Percentiles rank a stretch among this genome's conserved stretches.
These are phyloP conservation scores for Urocynchramus pylzowi DNA, from an alignment of 2,113 vertebrate genomes.

Conservation along the genomic window DNA sequence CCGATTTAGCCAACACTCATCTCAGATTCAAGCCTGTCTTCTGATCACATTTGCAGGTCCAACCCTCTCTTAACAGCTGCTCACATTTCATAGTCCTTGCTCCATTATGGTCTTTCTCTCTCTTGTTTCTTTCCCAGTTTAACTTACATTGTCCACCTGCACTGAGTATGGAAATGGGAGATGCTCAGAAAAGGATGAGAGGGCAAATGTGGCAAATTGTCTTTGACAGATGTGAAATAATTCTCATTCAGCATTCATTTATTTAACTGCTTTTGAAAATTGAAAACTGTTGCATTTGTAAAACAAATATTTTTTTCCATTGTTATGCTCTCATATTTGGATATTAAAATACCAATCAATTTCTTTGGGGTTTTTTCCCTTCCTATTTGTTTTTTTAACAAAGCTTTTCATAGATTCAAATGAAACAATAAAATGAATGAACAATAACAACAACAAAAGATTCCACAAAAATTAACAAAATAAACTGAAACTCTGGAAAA, in stretches of 20 bases:
- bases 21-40: background rate
- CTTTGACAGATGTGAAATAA: background rate
- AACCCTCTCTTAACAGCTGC: background rate
- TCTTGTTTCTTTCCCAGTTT: background rate
- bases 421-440: background rate
- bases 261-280: background rate
- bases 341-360: background rate
- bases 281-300: background rate
- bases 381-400: background rate
- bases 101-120: background rate
- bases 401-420: background rate
- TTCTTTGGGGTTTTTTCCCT: background rate
- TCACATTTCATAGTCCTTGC: background rate
- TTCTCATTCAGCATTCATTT: background rate
- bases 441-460: background rate
- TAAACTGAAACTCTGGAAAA: background rate
- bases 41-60: background rate
- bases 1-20: background rate
- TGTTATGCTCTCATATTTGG: background rate
- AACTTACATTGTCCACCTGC: background rate
- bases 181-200: background rate
- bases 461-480: background rate
- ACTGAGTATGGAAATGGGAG: background rate
- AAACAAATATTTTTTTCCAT: background rate
- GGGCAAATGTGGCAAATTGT: background rate